Evolutionary conservation across 1,140 invertebrate genomes (phyloP), one percentile per base, ranked within the genome.

Genomic region (Orius laevigatus): DNA sequence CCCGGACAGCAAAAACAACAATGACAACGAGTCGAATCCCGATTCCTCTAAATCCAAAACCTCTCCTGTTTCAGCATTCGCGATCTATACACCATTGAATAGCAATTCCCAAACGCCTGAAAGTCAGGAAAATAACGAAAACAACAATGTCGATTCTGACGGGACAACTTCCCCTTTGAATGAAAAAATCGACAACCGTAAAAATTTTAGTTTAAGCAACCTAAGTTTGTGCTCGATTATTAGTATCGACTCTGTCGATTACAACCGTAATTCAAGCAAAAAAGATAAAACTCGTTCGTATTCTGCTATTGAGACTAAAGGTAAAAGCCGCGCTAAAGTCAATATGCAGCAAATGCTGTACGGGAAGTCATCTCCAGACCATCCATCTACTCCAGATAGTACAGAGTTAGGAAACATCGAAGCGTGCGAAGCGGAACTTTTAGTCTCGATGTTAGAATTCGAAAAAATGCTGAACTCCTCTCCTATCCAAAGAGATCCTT

Each of bases 61-160:
- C n/a, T 62, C 68, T 48, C 62, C 61, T 20, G 62, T 63, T 44
- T 68, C 65, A 12, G 68, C 68, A 6, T 70, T 68, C 52, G 60
- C 58, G 4, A 63, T 63, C 59, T 69, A 65, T 57, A 58, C 41
- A 44, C 55, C 46, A 52, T 16, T 43, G 6, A 3, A 10, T 18
- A 45, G 15, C 11, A 2, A 20, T 20, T 25, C 38, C 42, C 47
- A 18, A 33, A 43, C 46, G 12, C 42, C 43, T 11, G 36, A 46
- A 32, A 46, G 36, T 34, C 14, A 25, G 2, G 36, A 57, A 41
- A 59, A 60, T 49, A 60, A 42, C 58, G 44, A 55, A 57, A 46
- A 56, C 52, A 14, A 55, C 53, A 9, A 63, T 65, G 6, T 45
- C 57, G 62, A 58, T 58, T 62, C 11, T 51, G 51, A 39, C 47